Percentiles rank a stretch among this genome's conserved stretches.
Conservation (phyloP, 2,888 invertebrate genomes). For the Cheilosia urbana region DNA sequence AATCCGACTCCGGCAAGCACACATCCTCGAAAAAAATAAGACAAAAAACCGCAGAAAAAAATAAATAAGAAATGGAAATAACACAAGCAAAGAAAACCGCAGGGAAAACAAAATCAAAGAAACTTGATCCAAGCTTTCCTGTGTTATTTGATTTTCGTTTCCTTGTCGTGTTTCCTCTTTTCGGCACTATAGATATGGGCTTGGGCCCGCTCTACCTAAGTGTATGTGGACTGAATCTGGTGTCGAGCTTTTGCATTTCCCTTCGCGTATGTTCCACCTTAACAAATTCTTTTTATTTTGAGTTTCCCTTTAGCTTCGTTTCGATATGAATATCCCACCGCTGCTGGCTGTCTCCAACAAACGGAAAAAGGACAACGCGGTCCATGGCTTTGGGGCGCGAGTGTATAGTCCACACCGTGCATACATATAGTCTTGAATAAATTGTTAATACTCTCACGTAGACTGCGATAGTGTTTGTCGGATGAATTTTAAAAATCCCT, state of each 20-base stretch:
- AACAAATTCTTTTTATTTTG: slow-evolving; percentile 60
- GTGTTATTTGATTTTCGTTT: slow-evolving; percentile 77
- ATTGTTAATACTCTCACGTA: slow-evolving; percentile 78
- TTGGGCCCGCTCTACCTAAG: not conserved
- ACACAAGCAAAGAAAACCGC: slow-evolving; percentile 71
- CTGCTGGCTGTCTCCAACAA: not conserved
- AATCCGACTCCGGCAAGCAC: slow-evolving; percentile 25
- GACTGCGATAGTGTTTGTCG: slow-evolving; percentile 77
- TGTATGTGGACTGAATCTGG: not conserved
- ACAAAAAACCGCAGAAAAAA: slow-evolving; percentile 16
- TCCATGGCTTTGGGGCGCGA: slow-evolving; percentile 42
- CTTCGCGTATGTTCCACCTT: slow-evolving; percentile 54
- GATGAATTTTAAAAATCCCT: slow-evolving; percentile 77
- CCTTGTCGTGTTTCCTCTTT: slow-evolving; percentile 42
- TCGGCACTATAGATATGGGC: not conserved
- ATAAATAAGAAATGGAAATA: slow-evolving; percentile 41
- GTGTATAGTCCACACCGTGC: slow-evolving; percentile 15
- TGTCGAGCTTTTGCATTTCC: slow-evolving; percentile 39
- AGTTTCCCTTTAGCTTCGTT: slow-evolving; percentile 40
- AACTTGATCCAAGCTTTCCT: slow-evolving; percentile 77
- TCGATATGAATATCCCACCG: not conserved
- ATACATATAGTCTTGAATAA: slow-evolving; percentile 53
- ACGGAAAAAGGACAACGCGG: slow-evolving; percentile 42
- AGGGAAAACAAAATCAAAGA: slow-evolving; percentile 78
- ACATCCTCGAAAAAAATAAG: slow-evolving; percentile 38